These are phyloP conservation scores for Tinea pellionella DNA, from an alignment of 2,888 invertebrate species.

Conservation along the genomic window DNA sequence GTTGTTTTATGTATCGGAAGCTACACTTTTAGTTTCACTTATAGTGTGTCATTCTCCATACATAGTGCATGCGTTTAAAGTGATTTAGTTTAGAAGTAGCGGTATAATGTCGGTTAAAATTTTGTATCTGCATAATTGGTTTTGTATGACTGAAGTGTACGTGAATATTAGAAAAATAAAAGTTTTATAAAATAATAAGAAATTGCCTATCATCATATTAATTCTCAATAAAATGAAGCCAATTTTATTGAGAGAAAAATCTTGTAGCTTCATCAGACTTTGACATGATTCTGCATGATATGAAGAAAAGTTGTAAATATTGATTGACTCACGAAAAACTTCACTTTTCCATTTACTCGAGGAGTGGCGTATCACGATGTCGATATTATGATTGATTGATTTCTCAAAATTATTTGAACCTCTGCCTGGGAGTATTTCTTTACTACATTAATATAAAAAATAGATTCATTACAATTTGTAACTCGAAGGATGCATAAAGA, in stretches of 20 bases:
- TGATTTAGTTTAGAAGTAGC: too few species aligned
- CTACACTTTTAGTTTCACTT: not conserved
- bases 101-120: too few species aligned
- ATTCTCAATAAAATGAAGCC: not conserved
- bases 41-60: not conserved
- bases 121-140: too few species aligned
- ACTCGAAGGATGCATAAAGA: not conserved
- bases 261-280: conserved; percentile 2
- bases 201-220: conserved; percentile 6
- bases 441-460: too few species aligned
- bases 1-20: conserved; percentile 11
- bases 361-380: conserved; percentile 12
- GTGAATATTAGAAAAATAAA: not conserved
- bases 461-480: not conserved
- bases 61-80: not conserved
- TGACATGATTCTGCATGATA: conserved; percentile 7
- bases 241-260: conserved; percentile 1
- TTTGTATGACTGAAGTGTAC: too few species aligned
- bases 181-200: not conserved
- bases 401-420: not conserved
- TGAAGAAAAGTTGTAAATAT: conserved; percentile 13
- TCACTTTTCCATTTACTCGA: conserved; percentile 12
- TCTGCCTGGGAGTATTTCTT: not conserved
- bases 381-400: conserved; percentile 12
- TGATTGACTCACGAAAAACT: conserved; percentile 12